phyloP scores from a whole-genome alignment of 2,797 vertebrate species.

The Lepus oiostolus region DNA sequence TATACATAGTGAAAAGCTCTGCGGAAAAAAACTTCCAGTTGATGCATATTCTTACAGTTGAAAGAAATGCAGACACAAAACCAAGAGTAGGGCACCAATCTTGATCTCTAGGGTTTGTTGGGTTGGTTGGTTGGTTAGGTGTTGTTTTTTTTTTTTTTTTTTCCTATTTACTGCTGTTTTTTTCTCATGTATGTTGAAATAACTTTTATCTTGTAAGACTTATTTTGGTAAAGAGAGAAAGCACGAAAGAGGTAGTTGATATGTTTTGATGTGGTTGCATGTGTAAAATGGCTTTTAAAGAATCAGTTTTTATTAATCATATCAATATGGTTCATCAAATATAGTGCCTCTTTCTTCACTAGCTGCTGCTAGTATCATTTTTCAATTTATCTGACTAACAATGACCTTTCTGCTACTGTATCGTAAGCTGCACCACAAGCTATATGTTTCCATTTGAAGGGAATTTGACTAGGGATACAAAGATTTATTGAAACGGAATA shows the following conservation, averaged over 20 bases:
- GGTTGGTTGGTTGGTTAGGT: too few relatives aligned
- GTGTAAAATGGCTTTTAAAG: neutral
- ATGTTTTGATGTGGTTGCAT: neutral
- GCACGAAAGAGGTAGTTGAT: neutral
- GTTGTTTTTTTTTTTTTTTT: too few relatives aligned
- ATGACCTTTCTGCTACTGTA: neutral
- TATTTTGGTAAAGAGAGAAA: neutral
- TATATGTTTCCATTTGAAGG: constrained; percentile 32
- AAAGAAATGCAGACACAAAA: neutral
- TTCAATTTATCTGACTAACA: constrained; percentile 69
- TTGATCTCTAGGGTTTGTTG: neutral
- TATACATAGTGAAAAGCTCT: neutral
- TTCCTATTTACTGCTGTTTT: too few relatives aligned
- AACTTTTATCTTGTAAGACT: neutral
- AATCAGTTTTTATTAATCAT: neutral
- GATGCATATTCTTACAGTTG: neutral
- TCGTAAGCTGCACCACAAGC: constrained; percentile 1
- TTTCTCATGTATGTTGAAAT: too few relatives aligned
- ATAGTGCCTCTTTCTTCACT: constrained; percentile 22
- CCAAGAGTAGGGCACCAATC: neutral
- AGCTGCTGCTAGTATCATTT: neutral
- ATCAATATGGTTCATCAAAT: neutral
- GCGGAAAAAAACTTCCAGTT: neutral
- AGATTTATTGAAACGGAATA: constrained; percentile 72
- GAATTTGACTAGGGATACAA: constrained; percentile 55